These are phyloP conservation scores for Cherax quadricarinatus DNA, from an alignment of 1,140 invertebrate species.

Conservation along the genomic window DNA sequence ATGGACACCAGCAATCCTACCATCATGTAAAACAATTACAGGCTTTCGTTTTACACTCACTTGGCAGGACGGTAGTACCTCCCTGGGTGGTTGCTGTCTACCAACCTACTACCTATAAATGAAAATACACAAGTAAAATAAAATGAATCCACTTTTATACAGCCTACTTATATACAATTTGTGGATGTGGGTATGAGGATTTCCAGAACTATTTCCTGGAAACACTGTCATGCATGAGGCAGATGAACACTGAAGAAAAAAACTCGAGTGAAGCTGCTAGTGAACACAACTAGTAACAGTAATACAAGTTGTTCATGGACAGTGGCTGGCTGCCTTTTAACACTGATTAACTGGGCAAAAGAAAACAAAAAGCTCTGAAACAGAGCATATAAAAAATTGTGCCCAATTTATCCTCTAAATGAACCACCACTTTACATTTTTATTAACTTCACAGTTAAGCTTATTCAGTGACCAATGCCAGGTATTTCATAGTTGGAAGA, in stretches of 20 bases:
- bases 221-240: slow-evolving; percentile 12
- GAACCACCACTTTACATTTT: background rate
- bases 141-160: slow-evolving; percentile 45
- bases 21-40: no score
- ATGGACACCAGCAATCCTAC: no score
- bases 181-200: background rate
- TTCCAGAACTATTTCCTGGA: background rate
- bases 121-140: background rate
- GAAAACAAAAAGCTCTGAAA: slow-evolving; percentile 50
- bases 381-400: slow-evolving; percentile 50
- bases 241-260: slow-evolving; percentile 5
- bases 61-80: no score
- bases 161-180: slow-evolving; percentile 33
- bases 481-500: slow-evolving; percentile 23
- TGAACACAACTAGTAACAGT: slow-evolving; percentile 27
- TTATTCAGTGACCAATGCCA: slow-evolving; percentile 22
- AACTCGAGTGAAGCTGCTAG: background rate
- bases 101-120: no score
- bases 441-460: background rate
- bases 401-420: slow-evolving; percentile 31
- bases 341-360: slow-evolving; percentile 29
- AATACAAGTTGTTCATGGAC: slow-evolving; percentile 27
- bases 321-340: background rate
- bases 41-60: no score
- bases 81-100: no score